phyloP scores from a whole-genome alignment of 2,113 vertebrate species.

The Psilopogon haemacephalus region DNA sequence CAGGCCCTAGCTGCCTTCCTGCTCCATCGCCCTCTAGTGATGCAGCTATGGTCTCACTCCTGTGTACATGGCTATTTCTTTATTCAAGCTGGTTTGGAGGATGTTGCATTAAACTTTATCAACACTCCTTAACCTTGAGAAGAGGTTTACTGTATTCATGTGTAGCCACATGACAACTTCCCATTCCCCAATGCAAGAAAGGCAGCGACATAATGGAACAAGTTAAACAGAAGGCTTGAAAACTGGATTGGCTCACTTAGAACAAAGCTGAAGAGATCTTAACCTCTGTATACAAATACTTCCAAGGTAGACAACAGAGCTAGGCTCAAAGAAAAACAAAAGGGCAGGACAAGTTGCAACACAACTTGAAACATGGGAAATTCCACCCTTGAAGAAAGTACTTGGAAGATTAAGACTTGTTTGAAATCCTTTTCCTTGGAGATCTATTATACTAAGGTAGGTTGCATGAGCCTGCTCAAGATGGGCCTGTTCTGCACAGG shows the following conservation, averaged over 20 bases:
- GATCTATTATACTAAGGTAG: rapidly evolving
- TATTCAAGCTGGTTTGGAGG: neutral
- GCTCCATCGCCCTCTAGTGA: neutral
- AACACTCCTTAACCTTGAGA: too few relatives aligned
- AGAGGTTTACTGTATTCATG: neutral
- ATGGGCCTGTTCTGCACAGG: neutral
- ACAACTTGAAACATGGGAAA: neutral
- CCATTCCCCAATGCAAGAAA: neutral
- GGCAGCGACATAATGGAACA: neutral
- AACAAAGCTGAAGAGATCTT: neutral
- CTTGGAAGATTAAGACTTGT: neutral
- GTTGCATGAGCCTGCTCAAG: neutral
- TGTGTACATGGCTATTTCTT: rapidly evolving
- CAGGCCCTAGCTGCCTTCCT: too few relatives aligned
- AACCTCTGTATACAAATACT: neutral
- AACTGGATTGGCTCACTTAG: neutral
- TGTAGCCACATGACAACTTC: neutral
- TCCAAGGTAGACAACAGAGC: rapidly evolving
- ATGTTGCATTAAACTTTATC: neutral
- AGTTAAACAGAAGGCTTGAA: neutral
- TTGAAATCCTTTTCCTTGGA: neutral
- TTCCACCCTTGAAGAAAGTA: neutral
- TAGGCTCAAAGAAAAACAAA: neutral
- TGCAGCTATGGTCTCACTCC: rapidly evolving
- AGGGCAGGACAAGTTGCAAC: neutral